phyloP scores from a whole-genome alignment of 2,888 invertebrate genomes.

The Acleris laterana region DNA sequence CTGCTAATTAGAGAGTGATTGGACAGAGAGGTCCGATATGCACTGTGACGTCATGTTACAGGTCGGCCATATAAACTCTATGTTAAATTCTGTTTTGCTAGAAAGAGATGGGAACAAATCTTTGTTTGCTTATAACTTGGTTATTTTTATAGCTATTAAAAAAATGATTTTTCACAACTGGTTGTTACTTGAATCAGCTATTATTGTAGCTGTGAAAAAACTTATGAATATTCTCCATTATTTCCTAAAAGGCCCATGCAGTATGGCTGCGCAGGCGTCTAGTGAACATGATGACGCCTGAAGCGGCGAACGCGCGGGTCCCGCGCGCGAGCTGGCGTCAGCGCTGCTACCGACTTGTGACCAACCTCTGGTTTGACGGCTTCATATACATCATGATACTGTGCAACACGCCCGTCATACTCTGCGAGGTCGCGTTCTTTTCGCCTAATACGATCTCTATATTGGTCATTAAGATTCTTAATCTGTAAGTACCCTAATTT shows the following conservation, averaged over 20 bases:
- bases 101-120: no score
- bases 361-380: conserved; percentile 72
- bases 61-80: no score
- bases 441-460: conserved; percentile 47
- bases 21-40: no score
- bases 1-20: no score
- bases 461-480: conserved; percentile 62
- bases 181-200: no score
- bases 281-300: conserved; percentile 66
- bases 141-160: no score
- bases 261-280: conserved; percentile 74
- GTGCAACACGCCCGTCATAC: conserved; percentile 73
- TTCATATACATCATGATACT: conserved; percentile 73
- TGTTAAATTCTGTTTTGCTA: no score
- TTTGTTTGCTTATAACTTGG: no score
- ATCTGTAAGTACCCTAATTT: conserved; percentile 62
- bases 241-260: conserved; percentile 59
- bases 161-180: no score
- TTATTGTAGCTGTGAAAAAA: no score
- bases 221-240: no score
- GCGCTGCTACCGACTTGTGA: conserved; percentile 63
- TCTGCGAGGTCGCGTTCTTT: conserved; percentile 65
- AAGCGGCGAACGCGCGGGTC: conserved; percentile 58
- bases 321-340: conserved; percentile 67
- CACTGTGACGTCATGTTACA: no score